Evolutionary conservation across 2,888 invertebrate species (phyloP), one percentile per base, ranked within the genome.

Genomic region (Philereme vetulata): DNA sequence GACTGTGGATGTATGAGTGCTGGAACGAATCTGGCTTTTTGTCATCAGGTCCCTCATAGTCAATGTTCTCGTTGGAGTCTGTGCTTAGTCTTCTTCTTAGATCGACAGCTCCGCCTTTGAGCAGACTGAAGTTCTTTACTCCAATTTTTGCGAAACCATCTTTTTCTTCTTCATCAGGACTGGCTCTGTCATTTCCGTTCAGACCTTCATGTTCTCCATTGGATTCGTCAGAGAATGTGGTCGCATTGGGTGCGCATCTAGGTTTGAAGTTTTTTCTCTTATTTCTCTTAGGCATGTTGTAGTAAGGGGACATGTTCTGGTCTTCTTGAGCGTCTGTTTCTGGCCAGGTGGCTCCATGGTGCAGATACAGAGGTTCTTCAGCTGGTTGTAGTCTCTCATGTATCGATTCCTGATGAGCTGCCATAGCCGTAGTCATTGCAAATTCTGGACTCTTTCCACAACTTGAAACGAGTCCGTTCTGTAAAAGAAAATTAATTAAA

Each of bases 241-340:
- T 86, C 21, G 92, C 83, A 64, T 93, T 94, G 3, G 96, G 95
- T 60, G 93, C 92, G 83, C 95, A 96, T 73, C 96, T 90, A 0
- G 96, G 96, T 74, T 95, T 95, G 85, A 96, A 95, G 82, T 96
- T 96, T 84, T 96, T 96, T 70, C 96, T 89, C 74, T 96, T 96
- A 90, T 96, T 96, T 74, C 95, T 93, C 82, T 95, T 94, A 65
- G 94, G 94, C 80, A 92, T 88, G 71, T 92, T 93, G 76, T 89
- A 88, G 77, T 90, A 90, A 1, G 89, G 88, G 4, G 91, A 86
- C 78, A 88, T 74, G 77, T 82, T 84, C 69, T 84, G 86, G 60
- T 88, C 90, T 45, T 88, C 88, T 67, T 88, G 87, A 74, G 90
- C 75, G 59, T 89, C 87, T 6, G 82, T 74, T 64, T 88, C 89